A percentile compares a stretch with the other conserved stretches of the same genome.
Conservation (phyloP, 2,113 vertebrate genomes). For the Chinchilla lanigera region DNA sequence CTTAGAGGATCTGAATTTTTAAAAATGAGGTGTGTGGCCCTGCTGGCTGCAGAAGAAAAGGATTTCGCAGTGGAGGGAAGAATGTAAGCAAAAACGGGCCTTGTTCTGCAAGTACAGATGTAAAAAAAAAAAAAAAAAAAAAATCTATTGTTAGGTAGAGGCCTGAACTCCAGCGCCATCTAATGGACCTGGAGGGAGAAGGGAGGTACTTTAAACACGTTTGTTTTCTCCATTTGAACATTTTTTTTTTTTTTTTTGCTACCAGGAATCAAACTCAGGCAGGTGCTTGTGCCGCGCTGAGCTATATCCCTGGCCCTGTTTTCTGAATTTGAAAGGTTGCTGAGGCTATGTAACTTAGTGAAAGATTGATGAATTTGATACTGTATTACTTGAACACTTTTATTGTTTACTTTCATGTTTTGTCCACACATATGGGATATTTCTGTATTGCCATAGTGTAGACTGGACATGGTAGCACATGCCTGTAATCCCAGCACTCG, state of each 20-base stretch:
- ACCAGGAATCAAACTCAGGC: too few relatives aligned
- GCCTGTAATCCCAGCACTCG: background rate
- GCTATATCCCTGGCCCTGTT: too few relatives aligned
- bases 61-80: background rate
- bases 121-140: background rate
- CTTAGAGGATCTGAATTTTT: constrained; percentile 3
- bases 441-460: background rate
- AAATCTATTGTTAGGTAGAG: background rate
- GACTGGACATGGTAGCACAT: background rate
- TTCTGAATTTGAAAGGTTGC: background rate
- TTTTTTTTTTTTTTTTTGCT: too few relatives aligned
- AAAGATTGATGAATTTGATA: background rate
- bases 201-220: background rate
- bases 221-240: background rate
- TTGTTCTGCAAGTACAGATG: background rate
- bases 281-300: too few relatives aligned
- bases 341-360: background rate
- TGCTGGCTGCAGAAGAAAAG: background rate
- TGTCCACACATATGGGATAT: background rate
- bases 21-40: background rate
- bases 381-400: background rate
- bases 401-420: background rate
- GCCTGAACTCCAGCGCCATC: constrained; percentile 52
- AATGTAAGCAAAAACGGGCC: background rate
- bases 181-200: background rate